A percentile compares a stretch with the other conserved stretches of the same genome.
Conservation (phyloP, 2,797 vertebrate species). For the Fratercula arctica region DNA sequence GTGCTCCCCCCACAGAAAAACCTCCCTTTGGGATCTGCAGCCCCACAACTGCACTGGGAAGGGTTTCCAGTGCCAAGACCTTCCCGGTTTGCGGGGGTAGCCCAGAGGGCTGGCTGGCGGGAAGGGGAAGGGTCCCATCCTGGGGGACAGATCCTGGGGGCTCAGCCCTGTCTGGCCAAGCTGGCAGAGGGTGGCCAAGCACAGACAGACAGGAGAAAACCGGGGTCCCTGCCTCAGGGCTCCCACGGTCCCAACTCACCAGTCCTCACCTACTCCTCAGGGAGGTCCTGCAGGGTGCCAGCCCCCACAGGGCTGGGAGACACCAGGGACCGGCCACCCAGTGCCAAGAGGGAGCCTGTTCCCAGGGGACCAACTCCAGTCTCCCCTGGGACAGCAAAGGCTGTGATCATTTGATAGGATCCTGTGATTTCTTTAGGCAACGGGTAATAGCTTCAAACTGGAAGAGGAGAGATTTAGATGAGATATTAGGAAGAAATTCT, state of each 20-base stretch:
- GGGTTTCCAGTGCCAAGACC: background rate
- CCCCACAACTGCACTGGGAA: background rate
- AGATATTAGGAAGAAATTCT: background rate
- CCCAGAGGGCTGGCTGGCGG: background rate
- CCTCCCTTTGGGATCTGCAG: background rate
- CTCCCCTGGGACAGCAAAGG: background rate
- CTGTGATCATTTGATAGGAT: background rate
- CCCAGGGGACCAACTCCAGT: background rate
- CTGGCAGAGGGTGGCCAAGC: background rate
- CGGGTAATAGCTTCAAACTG: background rate
- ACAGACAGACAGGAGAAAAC: fast-evolving
- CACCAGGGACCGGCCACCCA: background rate
- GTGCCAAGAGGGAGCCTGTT: background rate
- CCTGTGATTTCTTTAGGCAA: background rate
- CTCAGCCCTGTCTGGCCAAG: background rate
- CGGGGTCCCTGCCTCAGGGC: background rate
- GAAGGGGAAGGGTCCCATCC: background rate
- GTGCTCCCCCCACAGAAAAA: background rate
- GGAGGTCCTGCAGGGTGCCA: background rate
- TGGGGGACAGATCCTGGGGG: background rate
- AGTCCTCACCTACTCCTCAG: background rate
- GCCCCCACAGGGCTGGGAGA: background rate
- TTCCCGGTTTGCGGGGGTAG: too few species aligned
- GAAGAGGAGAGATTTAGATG: background rate
- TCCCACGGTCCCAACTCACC: background rate